These are phyloP conservation scores for Sinodicranocentrus sp. DNA, from an alignment of 2,888 invertebrate genomes.

Conservation along the genomic window DNA sequence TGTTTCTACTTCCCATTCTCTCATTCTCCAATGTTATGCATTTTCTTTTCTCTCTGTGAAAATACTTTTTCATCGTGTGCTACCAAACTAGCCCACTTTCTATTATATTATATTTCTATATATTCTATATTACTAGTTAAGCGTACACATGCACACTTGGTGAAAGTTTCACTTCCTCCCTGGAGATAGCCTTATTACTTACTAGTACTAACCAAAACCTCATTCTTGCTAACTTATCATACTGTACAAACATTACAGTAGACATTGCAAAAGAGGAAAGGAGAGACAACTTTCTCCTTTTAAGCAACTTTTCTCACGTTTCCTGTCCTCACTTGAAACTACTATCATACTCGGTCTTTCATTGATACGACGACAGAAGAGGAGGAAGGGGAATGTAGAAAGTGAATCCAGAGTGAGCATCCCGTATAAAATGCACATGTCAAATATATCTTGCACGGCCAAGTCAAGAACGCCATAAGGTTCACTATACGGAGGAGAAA, in stretches of 20 bases:
- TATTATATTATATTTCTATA: too few relatives aligned
- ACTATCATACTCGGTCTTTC: slow-evolving; percentile 26
- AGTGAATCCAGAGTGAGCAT: neutral
- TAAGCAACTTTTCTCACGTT: slow-evolving; percentile 67
- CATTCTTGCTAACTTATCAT: slow-evolving; percentile 58
- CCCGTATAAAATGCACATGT: slow-evolving; percentile 7
- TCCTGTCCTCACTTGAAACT: slow-evolving; percentile 67
- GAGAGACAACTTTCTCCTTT: slow-evolving; percentile 63
- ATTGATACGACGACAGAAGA: slow-evolving; percentile 15
- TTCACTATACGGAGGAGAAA: neutral
- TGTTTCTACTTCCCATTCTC: slow-evolving; percentile 38
- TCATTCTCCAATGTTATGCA: slow-evolving; percentile 24
- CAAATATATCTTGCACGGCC: neutral
- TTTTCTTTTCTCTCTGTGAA: neutral
- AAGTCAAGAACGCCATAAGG: neutral
- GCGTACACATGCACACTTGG: neutral
- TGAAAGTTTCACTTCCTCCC: slow-evolving; percentile 67
- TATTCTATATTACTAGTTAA: too few relatives aligned
- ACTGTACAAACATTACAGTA: slow-evolving; percentile 59
- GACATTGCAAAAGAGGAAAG: slow-evolving; percentile 21
- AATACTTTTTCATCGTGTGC: too few relatives aligned
- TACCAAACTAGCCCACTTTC: too few relatives aligned
- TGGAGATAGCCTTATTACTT: slow-evolving; percentile 62
- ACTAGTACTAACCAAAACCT: slow-evolving; percentile 61
- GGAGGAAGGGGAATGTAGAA: neutral